Conservation (phyloP, 92 coral and sea anemone species). For the Meandrina meandrites region DNA sequence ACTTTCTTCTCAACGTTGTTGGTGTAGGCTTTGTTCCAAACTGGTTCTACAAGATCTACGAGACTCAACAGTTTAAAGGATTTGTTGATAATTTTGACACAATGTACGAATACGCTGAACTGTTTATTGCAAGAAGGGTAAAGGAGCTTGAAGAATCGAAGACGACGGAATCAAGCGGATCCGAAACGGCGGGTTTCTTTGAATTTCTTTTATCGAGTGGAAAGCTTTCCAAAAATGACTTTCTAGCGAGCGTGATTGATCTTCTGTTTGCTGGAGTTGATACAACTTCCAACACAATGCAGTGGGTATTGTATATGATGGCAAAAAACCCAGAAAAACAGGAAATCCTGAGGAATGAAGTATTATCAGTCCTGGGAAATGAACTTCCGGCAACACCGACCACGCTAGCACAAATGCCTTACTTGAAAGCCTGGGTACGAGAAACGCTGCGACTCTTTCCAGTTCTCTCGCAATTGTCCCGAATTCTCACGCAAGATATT, state of each 20-base stretch:
- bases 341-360: slow-evolving; percentile 54
- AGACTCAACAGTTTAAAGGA: slow-evolving; percentile 51
- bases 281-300: slow-evolving; percentile 77
- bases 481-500: slow-evolving; percentile 40
- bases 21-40: slow-evolving; percentile 35
- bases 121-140: slow-evolving; percentile 40
- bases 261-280: slow-evolving; percentile 73
- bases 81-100: slow-evolving; percentile 45
- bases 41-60: slow-evolving; percentile 56
- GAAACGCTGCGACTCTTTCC: slow-evolving; percentile 76
- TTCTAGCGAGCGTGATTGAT: slow-evolving; percentile 64
- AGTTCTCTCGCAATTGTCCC: slow-evolving; percentile 31
- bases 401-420: slow-evolving; percentile 60
- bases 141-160: slow-evolving; percentile 36
- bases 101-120: slow-evolving; percentile 59
- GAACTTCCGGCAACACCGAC: slow-evolving; percentile 22
- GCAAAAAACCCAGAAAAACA: slow-evolving; percentile 68
- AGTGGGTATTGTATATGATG: slow-evolving; percentile 69
- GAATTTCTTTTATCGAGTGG: slow-evolving; percentile 54
- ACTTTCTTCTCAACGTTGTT: slow-evolving; percentile 11
- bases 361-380: slow-evolving; percentile 45
- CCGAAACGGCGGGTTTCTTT: slow-evolving; percentile 47
- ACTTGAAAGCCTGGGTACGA: slow-evolving; percentile 66
- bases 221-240: slow-evolving; percentile 57
- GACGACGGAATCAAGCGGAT: not conserved